Evolutionary conservation across 2,113 vertebrate genomes (phyloP).

Genomic region (Meles meles): DNA sequence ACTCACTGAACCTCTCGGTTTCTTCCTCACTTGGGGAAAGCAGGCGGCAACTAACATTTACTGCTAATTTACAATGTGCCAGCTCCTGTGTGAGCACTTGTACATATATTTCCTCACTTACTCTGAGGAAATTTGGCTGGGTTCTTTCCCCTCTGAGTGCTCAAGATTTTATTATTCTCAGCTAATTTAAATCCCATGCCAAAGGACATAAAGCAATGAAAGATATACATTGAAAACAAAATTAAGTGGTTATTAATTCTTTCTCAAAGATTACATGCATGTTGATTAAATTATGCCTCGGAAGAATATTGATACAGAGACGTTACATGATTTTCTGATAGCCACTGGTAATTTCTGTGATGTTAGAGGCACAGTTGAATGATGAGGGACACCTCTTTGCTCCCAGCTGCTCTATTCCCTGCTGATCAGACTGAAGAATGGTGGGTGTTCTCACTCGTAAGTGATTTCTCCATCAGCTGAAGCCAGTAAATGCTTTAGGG

Average conservation of each 20-base stretch:
- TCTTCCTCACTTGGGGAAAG: constrained; percentile 26
- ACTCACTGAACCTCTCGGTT: neutral
- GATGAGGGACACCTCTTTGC: neutral
- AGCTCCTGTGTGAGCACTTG: constrained; percentile 30
- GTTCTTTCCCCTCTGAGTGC: constrained; percentile 43
- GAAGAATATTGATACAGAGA: neutral
- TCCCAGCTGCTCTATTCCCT: neutral
- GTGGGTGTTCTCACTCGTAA: neutral
- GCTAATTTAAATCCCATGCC: constrained; percentile 62
- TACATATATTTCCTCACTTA: constrained; percentile 37
- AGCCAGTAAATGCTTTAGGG: neutral
- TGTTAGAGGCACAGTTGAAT: neutral
- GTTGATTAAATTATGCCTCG: neutral
- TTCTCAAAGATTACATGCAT: neutral
- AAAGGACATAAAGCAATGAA: constrained; percentile 55
- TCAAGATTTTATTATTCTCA: constrained; percentile 61
- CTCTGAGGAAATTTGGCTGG: constrained; percentile 49
- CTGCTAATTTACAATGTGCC: constrained; percentile 53
- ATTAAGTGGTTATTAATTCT: constrained; percentile 23
- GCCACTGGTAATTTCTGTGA: neutral
- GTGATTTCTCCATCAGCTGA: neutral
- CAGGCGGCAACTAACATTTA: neutral
- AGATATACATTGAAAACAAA: constrained; percentile 13
- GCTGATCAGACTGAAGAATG: neutral
- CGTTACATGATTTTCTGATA: neutral